Conservation (phyloP, 35 echinoderm and acorn worm species). For the Apostichopus parvimensis region DNA sequence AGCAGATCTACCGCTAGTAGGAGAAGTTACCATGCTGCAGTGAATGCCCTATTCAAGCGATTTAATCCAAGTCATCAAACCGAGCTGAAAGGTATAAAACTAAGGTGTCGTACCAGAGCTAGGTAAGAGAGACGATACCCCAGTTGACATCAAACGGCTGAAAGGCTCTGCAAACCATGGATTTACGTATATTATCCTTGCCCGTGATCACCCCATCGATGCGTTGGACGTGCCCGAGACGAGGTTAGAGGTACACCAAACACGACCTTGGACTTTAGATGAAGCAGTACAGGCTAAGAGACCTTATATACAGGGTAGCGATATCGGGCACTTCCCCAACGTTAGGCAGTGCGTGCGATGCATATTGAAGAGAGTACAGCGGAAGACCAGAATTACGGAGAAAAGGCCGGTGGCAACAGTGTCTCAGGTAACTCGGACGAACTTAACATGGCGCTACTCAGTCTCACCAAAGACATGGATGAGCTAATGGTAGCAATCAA, state of each 20-base stretch:
- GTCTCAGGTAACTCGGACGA: not conserved
- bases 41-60: not conserved
- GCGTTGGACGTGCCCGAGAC: conserved; percentile 5
- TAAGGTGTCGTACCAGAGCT: not conserved
- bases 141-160: conserved; percentile 22
- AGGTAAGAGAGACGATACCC: not conserved
- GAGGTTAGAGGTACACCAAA: not conserved
- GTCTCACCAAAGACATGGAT: not conserved
- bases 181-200: not conserved
- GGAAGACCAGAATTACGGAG: not conserved
- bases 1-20: not conserved
- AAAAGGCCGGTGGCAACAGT: not conserved
- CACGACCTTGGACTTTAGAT: not conserved
- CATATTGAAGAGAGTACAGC: not conserved
- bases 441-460: not conserved
- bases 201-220: not conserved
- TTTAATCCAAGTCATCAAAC: not conserved
- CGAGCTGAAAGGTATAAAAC: not conserved
- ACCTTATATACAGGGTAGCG: conserved; percentile 42
- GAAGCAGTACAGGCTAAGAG: conserved; percentile 8
- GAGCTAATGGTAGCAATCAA: not conserved
- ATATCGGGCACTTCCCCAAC: not conserved
- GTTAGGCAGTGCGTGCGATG: not conserved
- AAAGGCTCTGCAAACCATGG: not conserved
- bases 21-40: not conserved